Evolutionary conservation across 1,140 invertebrate species (phyloP), one percentile per base, ranked within the genome.

Genomic region (Macrotrachela quadricornifera): DNA sequence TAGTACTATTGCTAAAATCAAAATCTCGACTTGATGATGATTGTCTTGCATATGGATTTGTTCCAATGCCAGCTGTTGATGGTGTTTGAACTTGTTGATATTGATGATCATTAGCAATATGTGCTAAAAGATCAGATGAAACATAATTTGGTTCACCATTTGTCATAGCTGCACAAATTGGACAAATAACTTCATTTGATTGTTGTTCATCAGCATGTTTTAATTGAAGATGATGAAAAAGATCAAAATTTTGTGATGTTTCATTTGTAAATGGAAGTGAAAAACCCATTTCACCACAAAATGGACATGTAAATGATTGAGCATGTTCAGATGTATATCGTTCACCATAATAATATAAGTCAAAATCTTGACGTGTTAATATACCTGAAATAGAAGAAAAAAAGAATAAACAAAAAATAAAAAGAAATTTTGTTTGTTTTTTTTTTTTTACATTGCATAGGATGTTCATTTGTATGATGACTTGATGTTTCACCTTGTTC

Each of bases 381-480:
- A 18, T 18, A n/a, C 18, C 18, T 16, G 1, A 46, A 16, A 46
- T 16, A 46, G 15, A n/a, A 17, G 18, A 13, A 16, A 30, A 16
- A 6, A n/a, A n/a, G 18, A n/a, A 46, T 18, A 4, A 16, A 4
- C 3, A n/a, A n/a, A 46, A 3, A 16, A 17, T 8, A 46, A 18
- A 46, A 87, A 77, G 85, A 88, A 75, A 94, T 88, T 73, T 82
- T 80, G 75, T 87, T 78, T 61, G 87, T 92, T 94, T 88, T 73
- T 82, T 80, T 75, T 87, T 78, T 61, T 87, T 92, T 94, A 69
- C 88, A 95, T 75, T 96, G 90, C 82, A 96, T 88, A 55, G 90
- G 84, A 75, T 95, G 90, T 72, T 92, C 85, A 61, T 82, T 80
- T 57, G 82, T 81, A 71, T 95, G 90, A 60, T 85, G 78, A 51